phyloP scores from a whole-genome alignment of 2,888 invertebrate species.

The Thymelicus lineola region DNA sequence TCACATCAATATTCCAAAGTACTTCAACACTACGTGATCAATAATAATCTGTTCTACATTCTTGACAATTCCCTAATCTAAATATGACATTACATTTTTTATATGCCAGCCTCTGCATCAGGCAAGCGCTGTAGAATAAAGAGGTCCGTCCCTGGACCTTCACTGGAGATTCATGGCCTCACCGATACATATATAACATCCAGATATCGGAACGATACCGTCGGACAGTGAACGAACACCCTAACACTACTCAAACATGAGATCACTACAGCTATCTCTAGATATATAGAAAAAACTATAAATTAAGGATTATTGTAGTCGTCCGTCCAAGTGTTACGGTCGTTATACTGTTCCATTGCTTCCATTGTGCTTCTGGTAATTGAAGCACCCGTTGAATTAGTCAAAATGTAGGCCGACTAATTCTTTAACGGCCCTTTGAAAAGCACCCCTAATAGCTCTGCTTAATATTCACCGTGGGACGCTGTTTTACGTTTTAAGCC shows the following conservation, averaged over 20 bases:
- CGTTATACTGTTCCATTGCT: constrained; percentile 10
- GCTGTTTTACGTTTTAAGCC: not conserved
- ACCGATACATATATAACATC: not conserved
- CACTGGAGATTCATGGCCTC: too few species aligned
- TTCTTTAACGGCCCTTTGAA: not conserved
- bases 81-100: too few species aligned
- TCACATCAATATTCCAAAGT: too few species aligned
- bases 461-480: not conserved
- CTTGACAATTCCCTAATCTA: too few species aligned
- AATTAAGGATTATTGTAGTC: constrained; percentile 20
- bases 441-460: not conserved
- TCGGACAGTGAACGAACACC: not conserved
- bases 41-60: too few species aligned
- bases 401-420: constrained; percentile 4
- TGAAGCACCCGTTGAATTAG: constrained; percentile 6
- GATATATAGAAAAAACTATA: constrained; percentile 19
- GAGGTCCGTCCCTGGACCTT: too few species aligned
- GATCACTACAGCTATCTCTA: not conserved
- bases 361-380: not conserved
- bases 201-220: not conserved
- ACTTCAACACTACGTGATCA: too few species aligned
- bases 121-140: too few species aligned
- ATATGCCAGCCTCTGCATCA: too few species aligned
- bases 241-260: not conserved
- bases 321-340: not conserved